Conservation (phyloP, 2,113 vertebrate species). For the Melospiza melodia region DNA sequence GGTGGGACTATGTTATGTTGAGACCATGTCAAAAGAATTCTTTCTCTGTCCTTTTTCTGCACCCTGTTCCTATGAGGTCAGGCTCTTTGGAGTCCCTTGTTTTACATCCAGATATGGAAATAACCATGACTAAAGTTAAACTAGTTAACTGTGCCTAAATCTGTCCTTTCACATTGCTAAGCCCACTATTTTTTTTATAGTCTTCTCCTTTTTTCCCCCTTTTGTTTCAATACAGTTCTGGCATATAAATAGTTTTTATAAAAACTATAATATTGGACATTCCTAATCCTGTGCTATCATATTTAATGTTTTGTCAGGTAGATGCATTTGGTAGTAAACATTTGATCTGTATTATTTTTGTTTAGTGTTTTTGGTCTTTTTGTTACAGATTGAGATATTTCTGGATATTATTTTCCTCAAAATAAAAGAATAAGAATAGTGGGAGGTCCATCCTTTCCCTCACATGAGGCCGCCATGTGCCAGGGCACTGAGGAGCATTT, state of each 20-base stretch:
- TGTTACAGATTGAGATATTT: neutral
- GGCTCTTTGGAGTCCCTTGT: neutral
- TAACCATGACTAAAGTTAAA: neutral
- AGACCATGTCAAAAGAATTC: neutral
- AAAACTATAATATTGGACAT: neutral
- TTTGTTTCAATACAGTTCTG: neutral
- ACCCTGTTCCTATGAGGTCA: neutral
- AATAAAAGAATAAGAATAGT: neutral
- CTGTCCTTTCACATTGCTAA: neutral
- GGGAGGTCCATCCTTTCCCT: neutral
- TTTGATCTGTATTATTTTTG: neutral
- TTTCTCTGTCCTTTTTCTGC: neutral
- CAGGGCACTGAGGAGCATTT: neutral
- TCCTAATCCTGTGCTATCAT: neutral
- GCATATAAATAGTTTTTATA: neutral
- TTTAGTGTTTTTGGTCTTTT: neutral
- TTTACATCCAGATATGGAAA: neutral
- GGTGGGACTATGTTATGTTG: neutral
- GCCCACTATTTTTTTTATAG: neutral
- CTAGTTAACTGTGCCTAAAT: neutral
- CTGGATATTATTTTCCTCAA: neutral
- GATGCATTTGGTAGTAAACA: neutral
- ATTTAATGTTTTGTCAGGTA: neutral
- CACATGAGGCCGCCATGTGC: neutral
- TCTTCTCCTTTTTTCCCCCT: rapidly evolving